Percentiles rank a stretch among this genome's conserved stretches.
phyloP scores from a whole-genome alignment of 2,113 vertebrate genomes.

The Pyxicephalus adspersus region DNA sequence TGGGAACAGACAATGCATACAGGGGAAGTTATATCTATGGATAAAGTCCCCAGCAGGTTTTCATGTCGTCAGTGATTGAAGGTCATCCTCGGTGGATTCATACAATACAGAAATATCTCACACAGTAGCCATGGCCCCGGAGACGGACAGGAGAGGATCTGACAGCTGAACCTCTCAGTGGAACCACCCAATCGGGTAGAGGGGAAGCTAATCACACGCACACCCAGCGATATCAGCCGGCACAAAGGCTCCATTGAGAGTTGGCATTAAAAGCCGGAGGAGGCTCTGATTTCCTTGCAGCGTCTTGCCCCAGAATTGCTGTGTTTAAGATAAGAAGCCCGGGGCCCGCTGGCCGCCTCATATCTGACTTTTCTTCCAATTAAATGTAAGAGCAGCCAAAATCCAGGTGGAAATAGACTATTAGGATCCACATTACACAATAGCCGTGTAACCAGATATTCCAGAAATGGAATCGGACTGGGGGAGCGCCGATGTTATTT shows the following conservation, averaged over 20 bases:
- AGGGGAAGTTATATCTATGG: neutral
- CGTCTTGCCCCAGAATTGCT: slow-evolving; percentile 44
- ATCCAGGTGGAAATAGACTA: slow-evolving; percentile 47
- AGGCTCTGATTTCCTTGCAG: slow-evolving; percentile 47
- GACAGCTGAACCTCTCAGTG: neutral
- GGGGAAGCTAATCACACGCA: slow-evolving; percentile 40
- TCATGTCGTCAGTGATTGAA: neutral
- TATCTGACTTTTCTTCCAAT: slow-evolving; percentile 36
- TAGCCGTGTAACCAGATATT: neutral
- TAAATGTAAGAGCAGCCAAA: slow-evolving; percentile 47
- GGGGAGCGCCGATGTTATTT: slow-evolving; percentile 9
- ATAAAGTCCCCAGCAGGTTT: neutral
- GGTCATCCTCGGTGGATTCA: no score
- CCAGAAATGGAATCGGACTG: neutral
- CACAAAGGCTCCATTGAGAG: slow-evolving; percentile 46
- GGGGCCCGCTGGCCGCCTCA: slow-evolving; percentile 20
- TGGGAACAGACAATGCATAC: no score
- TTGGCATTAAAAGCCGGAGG: slow-evolving; percentile 14
- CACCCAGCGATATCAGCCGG: neutral
- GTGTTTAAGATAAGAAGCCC: slow-evolving; percentile 51
- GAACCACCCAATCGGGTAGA: neutral
- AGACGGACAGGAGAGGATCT: neutral
- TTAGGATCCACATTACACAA: slow-evolving; percentile 45
- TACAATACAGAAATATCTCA: neutral
- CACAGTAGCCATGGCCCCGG: neutral